Evolutionary conservation across 2,113 vertebrate species (phyloP).

Genomic region (Xiphias gladius): DNA sequence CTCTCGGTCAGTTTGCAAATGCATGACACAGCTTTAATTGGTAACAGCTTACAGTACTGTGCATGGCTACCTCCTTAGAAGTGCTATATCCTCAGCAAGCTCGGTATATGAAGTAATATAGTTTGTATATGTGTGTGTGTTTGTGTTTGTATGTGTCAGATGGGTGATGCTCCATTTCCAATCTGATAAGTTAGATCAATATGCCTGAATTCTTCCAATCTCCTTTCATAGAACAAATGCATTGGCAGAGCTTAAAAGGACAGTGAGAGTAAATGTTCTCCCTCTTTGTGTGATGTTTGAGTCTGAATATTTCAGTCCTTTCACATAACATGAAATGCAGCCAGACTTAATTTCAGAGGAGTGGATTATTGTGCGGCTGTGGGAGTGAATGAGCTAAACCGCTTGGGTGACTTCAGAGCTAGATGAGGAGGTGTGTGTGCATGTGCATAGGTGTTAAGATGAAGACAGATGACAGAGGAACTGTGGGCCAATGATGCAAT

Average conservation of each 20-base stretch:
- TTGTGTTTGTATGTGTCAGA: neutral
- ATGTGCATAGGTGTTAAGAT: conserved; percentile 42
- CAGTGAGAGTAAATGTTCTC: conserved; percentile 2
- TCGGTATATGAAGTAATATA: neutral
- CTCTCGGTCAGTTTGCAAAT: conserved; percentile 4
- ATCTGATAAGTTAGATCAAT: neutral
- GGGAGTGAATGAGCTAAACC: conserved; percentile 36
- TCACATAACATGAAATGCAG: conserved; percentile 42
- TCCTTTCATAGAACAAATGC: conserved; percentile 12
- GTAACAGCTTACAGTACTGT: neutral
- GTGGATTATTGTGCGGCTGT: conserved; percentile 51
- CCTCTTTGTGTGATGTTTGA: neutral
- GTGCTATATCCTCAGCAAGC: neutral
- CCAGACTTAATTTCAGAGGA: conserved; percentile 32
- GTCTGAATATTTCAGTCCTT: conserved; percentile 35
- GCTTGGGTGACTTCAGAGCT: conserved; percentile 24
- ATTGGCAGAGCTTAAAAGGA: conserved; percentile 17
- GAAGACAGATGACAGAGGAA: conserved; percentile 59
- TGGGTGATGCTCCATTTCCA: neutral
- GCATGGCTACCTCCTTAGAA: neutral
- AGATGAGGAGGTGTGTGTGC: conserved; percentile 34
- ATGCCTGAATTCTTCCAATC: neutral
- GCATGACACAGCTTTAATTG: neutral
- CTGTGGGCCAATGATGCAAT: conserved; percentile 56
- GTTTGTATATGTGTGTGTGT: neutral